These are phyloP conservation scores for Australoheros scitulus DNA, from an alignment of 2,113 vertebrate genomes.

Conservation along the genomic window DNA sequence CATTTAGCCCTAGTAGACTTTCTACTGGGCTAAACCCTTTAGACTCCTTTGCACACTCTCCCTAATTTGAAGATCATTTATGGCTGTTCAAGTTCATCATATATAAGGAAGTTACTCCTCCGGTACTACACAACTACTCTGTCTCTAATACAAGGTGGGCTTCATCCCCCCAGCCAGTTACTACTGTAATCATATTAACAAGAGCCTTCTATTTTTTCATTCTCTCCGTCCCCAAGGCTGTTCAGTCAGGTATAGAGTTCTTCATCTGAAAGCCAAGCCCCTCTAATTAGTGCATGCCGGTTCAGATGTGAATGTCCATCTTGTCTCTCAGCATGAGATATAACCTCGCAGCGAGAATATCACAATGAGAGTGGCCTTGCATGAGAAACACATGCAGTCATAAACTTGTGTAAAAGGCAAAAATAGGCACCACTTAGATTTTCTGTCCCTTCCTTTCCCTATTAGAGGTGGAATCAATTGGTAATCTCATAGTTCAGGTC, in stretches of 20 bases:
- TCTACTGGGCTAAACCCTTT: slow-evolving; percentile 5
- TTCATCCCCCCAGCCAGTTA: slow-evolving; percentile 14
- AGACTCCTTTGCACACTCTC: background rate
- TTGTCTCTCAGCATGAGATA: slow-evolving; percentile 49
- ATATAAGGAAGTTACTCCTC: slow-evolving; percentile 17
- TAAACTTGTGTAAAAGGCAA: background rate
- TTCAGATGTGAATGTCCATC: slow-evolving; percentile 55
- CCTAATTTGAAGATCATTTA: slow-evolving; percentile 25
- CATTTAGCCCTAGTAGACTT: background rate
- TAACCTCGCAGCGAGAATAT: slow-evolving; percentile 3
- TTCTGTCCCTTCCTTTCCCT: background rate
- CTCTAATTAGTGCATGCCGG: slow-evolving; percentile 57
- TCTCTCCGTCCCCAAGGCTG: slow-evolving; percentile 25
- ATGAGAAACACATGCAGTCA: slow-evolving; percentile 5
- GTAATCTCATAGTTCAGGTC: background rate
- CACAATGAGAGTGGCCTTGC: slow-evolving; percentile 14
- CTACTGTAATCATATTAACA: background rate
- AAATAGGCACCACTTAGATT: background rate
- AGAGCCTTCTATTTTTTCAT: background rate
- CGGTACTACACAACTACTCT: background rate
- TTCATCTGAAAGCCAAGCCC: slow-evolving; percentile 55
- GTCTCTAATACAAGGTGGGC: slow-evolving; percentile 13
- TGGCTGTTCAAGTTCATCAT: slow-evolving; percentile 33
- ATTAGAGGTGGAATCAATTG: background rate
- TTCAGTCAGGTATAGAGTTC: slow-evolving; percentile 49